Evolutionary conservation across 2,113 vertebrate species (phyloP).

Genomic region (Brienomyrus brachyistius): DNA sequence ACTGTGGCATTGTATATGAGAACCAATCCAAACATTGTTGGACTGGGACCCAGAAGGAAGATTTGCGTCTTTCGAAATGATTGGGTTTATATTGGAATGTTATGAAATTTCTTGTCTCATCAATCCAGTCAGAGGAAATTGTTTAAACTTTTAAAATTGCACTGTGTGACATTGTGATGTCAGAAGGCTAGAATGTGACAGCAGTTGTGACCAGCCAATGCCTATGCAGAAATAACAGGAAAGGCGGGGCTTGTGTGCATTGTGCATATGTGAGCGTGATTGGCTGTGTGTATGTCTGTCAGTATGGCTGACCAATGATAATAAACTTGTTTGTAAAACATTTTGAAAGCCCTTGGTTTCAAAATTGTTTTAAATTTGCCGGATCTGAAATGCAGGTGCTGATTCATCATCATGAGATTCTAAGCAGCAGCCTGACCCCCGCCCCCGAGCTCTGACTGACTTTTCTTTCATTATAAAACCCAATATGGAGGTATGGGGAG

Average conservation of each 20-base stretch:
- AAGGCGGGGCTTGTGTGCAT: slow-evolving; percentile 21
- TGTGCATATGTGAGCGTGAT: slow-evolving; percentile 49
- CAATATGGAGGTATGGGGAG: too few relatives aligned
- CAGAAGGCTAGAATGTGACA: slow-evolving; percentile 9
- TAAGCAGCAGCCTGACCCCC: not conserved
- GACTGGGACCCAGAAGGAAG: slow-evolving; percentile 3
- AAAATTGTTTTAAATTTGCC: not conserved
- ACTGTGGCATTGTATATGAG: slow-evolving; percentile 7
- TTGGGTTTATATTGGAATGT: not conserved
- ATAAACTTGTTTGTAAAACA: slow-evolving; percentile 48
- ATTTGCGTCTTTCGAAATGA: not conserved
- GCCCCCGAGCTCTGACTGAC: too few relatives aligned
- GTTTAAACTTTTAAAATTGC: not conserved
- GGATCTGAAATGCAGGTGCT: not conserved
- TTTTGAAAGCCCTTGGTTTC: not conserved
- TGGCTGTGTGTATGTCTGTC: slow-evolving; percentile 29
- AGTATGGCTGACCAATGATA: slow-evolving; percentile 41
- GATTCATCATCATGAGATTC: not conserved
- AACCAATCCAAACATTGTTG: not conserved
- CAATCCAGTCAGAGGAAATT: not conserved
- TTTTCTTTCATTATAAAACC: too few relatives aligned
- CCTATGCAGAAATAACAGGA: slow-evolving; percentile 9
- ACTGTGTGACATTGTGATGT: not conserved
- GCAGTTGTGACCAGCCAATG: slow-evolving; percentile 15
- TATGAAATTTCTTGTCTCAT: not conserved